Base-by-base conservation (phyloP, 2,888 invertebrate species). In the Aleiodes testaceus region DNA sequence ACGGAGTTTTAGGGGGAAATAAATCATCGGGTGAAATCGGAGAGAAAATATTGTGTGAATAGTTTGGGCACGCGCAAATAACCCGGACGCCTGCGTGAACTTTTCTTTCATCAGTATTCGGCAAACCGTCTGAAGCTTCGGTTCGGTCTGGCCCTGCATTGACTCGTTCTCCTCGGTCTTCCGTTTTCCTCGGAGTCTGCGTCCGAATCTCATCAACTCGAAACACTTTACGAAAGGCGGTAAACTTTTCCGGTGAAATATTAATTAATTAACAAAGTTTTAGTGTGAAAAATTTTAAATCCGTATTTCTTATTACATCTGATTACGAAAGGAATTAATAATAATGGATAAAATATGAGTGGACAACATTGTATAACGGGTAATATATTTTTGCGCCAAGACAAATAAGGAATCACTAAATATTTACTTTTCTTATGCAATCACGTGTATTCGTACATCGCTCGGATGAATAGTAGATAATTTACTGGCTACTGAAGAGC, bases 121-220 rank as follows among this genome's bases (percentile, higher is more conserved):
- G 79, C 80, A 80, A 81, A 77, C 79, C 85, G 85, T 79, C 79
- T 72, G 69, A 70, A 66, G 79, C 76, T 78, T 75, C 80, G 80
- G 81, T 79, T 79, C 76, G 74, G 85, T 77, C 82, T 77, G 77
- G 63, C 77, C 47, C n/a, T 71, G 50, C 82, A 77, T 74, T 73
- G 81, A 81, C 75, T 69, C 20, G 71, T 59, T 66, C 78, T 74
- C 72, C 81, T 81, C 81, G 66, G 16, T 18, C 22, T 30, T 55
- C n/a, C 47, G 59, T 5, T 12, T 36, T 18, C 26, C 7, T 49
- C 14, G n/a, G 16, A 49, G 2, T 36, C 36, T 36, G 11, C 36
- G 11, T 36, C 11, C 2, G 0, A 36, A 2, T 36, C 9, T 36
- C 36, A 36, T 11, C 1, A 36, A 36, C 7, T 36, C 9, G 7